A percentile compares a stretch with the other conserved stretches of the same genome.
These are phyloP conservation scores for Ennomos quercinarius DNA, from an alignment of 2,888 invertebrate genomes.

Conservation along the genomic window DNA sequence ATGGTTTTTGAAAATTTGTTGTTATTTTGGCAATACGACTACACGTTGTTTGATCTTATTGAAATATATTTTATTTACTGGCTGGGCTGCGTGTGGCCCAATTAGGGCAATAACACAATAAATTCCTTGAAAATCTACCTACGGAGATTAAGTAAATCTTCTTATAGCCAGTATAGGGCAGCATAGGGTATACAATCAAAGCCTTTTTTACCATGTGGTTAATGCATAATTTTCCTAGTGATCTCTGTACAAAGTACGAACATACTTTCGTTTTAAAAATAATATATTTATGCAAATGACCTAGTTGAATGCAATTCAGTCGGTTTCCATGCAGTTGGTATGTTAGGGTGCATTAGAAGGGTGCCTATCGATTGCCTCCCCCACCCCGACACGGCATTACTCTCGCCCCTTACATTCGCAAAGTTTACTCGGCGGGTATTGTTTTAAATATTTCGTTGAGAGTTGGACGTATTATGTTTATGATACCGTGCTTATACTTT, in stretches of 20 bases:
- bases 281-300: constrained; percentile 40
- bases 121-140: no score
- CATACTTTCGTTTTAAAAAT: not conserved
- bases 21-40: no score
- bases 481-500: constrained; percentile 10
- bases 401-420: constrained; percentile 72
- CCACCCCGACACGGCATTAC: constrained; percentile 59
- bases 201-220: no score
- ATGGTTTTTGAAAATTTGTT: no score
- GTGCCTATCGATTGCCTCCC: constrained; percentile 79
- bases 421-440: constrained; percentile 54
- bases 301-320: constrained; percentile 43
- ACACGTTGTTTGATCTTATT: no score
- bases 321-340: constrained; percentile 50
- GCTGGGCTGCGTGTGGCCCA: no score
- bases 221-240: no score
- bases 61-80: no score
- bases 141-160: no score
- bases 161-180: no score
- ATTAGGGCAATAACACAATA: no score
- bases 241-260: not conserved
- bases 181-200: no score
- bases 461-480: constrained; percentile 20
- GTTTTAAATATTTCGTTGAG: constrained; percentile 26
- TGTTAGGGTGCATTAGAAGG: constrained; percentile 79